phyloP scores from a whole-genome alignment of 2,797 vertebrate species.

The Menidia menidia region DNA sequence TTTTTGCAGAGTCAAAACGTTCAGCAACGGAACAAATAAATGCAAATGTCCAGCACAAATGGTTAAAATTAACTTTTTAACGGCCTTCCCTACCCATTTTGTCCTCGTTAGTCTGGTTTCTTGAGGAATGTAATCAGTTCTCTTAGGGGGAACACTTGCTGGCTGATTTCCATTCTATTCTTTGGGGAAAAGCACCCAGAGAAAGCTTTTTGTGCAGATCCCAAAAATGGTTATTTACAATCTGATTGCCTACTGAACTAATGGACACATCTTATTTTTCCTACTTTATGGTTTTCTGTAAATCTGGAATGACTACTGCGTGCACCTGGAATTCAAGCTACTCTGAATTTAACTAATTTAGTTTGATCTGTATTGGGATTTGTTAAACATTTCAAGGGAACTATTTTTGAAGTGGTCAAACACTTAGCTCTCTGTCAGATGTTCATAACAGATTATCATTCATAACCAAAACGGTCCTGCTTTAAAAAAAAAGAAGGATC shows the following conservation, averaged over 20 bases:
- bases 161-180: background rate
- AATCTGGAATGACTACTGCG: too few species aligned
- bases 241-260: background rate
- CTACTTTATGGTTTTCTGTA: background rate
- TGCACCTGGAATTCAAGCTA: background rate
- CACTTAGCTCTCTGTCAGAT: background rate
- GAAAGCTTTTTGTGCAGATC: background rate
- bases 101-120: slow-evolving; percentile 11
- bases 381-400: too few species aligned
- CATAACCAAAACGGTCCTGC: background rate
- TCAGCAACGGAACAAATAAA: slow-evolving; percentile 18
- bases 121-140: background rate
- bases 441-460: background rate
- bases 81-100: background rate
- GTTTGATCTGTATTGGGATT: too few species aligned
- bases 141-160: too few species aligned
- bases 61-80: slow-evolving; percentile 16
- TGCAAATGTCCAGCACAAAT: slow-evolving; percentile 17
- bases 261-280: background rate
- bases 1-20: background rate
- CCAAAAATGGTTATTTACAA: background rate
- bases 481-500: background rate
- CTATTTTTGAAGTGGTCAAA: background rate
- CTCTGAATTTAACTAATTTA: background rate
- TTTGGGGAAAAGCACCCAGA: background rate